These are phyloP conservation scores for Allolobophora icterica DNA, from an alignment of 2,888 invertebrate genomes.

Conservation along the genomic window DNA sequence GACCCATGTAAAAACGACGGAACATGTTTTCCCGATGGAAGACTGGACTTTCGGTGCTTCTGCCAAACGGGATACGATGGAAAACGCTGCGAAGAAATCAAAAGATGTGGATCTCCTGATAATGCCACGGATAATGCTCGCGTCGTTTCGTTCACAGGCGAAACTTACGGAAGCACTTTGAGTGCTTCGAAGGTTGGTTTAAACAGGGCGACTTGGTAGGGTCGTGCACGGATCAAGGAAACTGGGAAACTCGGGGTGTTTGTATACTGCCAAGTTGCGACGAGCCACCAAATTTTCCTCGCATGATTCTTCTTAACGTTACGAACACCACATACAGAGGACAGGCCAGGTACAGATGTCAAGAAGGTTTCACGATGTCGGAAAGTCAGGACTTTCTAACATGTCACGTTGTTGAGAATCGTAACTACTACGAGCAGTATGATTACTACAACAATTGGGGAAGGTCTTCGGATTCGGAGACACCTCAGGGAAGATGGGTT, in stretches of 20 bases:
- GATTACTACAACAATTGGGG: no score
- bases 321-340: not conserved
- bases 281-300: not conserved
- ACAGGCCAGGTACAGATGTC: not conserved
- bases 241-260: not conserved
- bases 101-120: not conserved
- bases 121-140: not conserved
- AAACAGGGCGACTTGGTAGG: not conserved
- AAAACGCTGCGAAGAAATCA: not conserved
- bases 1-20: not conserved
- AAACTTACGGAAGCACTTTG: constrained; percentile 1
- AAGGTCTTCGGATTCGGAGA: no score
- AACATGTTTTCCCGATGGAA: not conserved
- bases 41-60: not conserved
- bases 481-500: no score
- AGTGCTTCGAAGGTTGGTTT: not conserved
- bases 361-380: not conserved
- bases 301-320: not conserved
- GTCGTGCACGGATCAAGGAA: not conserved
- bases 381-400: not conserved
- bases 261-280: not conserved
- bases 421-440: no score
- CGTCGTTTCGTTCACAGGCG: not conserved
- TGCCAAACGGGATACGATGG: not conserved
- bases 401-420: no score